A percentile compares a stretch with the other conserved stretches of the same genome.
These are phyloP conservation scores for Pteruthius melanotis DNA, from an alignment of 2,113 vertebrate species.

Conservation along the genomic window DNA sequence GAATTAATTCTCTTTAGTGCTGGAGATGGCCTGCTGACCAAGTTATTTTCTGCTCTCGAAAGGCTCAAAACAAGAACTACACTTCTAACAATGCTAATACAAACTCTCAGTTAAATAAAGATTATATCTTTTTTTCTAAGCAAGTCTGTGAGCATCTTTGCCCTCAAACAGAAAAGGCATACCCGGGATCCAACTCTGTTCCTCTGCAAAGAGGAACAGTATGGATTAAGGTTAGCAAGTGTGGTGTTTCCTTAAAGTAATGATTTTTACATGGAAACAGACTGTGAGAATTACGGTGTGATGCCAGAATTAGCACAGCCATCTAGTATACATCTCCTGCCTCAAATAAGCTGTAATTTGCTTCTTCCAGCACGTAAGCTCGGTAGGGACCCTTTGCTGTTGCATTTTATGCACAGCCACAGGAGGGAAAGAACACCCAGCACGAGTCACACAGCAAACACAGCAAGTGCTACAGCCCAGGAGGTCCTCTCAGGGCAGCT, in stretches of 20 bases:
- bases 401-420: background rate
- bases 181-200: background rate
- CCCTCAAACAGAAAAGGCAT: background rate
- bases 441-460: background rate
- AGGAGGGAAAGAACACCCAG: background rate
- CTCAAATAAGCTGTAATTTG: background rate
- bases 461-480: background rate
- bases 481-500: background rate
- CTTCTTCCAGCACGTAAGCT: background rate
- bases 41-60: background rate
- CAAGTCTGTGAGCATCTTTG: background rate
- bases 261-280: background rate
- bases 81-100: background rate
- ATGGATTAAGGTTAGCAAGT: background rate
- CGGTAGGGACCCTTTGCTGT: background rate
- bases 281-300: background rate
- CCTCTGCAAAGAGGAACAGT: background rate
- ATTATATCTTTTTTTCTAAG: background rate
- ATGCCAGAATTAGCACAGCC: background rate
- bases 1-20: background rate
- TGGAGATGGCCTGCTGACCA: background rate
- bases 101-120: background rate
- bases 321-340: background rate
- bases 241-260: background rate
- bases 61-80: background rate